Conservation (phyloP, 2,113 vertebrate species). For the Isurus oxyrinchus region DNA sequence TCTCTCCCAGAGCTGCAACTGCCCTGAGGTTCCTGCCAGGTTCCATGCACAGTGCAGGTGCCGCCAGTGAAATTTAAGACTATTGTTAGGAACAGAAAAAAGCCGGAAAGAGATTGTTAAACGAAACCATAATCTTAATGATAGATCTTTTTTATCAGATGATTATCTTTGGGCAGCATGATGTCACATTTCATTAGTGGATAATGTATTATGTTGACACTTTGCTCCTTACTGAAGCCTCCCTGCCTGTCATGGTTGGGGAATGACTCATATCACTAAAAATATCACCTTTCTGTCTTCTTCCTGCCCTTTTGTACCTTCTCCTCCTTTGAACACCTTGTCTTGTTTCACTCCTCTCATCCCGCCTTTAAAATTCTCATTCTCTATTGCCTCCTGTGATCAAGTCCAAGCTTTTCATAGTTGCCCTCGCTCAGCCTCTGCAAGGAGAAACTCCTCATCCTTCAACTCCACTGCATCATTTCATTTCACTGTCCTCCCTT, state of each 20-base stretch:
- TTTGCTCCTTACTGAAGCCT: background rate
- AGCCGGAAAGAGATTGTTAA: background rate
- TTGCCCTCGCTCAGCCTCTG: background rate
- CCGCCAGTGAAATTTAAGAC: background rate
- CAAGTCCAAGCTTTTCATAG: background rate
- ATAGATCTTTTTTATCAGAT: background rate
- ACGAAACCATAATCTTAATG: background rate
- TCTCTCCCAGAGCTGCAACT: slow-evolving; percentile 4
- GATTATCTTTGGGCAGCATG: background rate
- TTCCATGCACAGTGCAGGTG: slow-evolving; percentile 14
- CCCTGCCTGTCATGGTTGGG: background rate
- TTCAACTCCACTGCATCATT: background rate
- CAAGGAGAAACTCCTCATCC: background rate
- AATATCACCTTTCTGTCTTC: background rate
- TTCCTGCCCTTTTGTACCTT: background rate
- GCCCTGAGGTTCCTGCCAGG: background rate
- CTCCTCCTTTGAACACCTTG: background rate
- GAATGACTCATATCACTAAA: background rate
- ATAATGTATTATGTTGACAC: background rate
- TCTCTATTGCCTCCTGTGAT: background rate
- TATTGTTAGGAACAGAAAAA: background rate
- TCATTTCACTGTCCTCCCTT: background rate
- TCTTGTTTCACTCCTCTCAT: background rate
- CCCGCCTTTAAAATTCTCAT: background rate
- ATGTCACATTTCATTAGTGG: background rate